Evolutionary conservation across 2,888 invertebrate genomes (phyloP).

Genomic region (Drosophila koepferae): DNA sequence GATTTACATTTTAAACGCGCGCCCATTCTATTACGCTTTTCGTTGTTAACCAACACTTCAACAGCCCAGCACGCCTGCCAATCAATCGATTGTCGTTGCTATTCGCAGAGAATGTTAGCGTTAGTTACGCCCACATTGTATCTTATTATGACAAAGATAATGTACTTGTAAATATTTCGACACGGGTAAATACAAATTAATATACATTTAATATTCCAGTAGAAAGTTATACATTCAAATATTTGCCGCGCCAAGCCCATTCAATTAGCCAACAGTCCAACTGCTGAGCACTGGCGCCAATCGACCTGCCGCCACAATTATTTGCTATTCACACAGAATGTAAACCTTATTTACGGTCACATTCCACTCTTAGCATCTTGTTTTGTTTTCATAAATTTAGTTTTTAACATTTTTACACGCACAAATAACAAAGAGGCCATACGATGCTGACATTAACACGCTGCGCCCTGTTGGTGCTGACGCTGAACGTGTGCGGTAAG

Average conservation of each 20-base stretch:
- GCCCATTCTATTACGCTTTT: not conserved
- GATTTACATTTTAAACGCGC: not conserved
- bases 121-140: constrained; percentile 32
- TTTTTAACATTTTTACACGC: constrained; percentile 3
- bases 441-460: constrained; percentile 53
- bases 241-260: not conserved
- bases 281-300: rapidly evolving
- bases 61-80: rapidly evolving
- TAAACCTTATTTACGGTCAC: constrained; percentile 29
- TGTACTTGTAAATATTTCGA: not conserved
- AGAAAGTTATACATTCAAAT: too few species aligned
- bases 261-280: constrained; percentile 14
- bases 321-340: constrained; percentile 5
- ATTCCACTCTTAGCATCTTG: constrained; percentile 28
- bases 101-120: not conserved
- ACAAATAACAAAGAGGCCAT: constrained; percentile 5
- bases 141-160: constrained; percentile 16
- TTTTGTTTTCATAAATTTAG: constrained; percentile 22
- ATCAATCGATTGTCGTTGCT: constrained; percentile 20
- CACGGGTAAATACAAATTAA: not conserved
- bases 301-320: constrained; percentile 29
- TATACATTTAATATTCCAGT: not conserved
- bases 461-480: constrained; percentile 51
- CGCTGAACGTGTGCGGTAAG: constrained; percentile 60
- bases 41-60: not conserved